Base-by-base conservation (phyloP, 2,797 vertebrate species). In the Channallabes apus region DNA sequence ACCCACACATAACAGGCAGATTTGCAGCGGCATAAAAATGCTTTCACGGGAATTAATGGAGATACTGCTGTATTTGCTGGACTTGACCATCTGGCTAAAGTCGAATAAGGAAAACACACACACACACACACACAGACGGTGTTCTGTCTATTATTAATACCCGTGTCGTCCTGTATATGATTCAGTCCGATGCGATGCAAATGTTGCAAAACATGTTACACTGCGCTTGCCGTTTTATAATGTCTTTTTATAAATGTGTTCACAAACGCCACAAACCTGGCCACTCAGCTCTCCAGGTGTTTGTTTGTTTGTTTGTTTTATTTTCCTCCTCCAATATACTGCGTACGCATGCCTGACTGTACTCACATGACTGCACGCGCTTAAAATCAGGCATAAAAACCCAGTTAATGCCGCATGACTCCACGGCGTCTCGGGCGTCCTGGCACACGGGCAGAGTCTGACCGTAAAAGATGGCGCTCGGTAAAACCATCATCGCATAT, bases 401-500 rank as follows among this genome's bases (percentile, higher is more conserved):
- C 85, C 82, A 84, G 35, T 97, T 96, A 96, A 93, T 93, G 94
- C 92, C 94, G 93, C 88, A 89, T 89, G 94, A 94, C 95, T 95
- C 93, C 94, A 91, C 93, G 83, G 92, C 92, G 95, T 95, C 94
- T 94, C 91, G 93, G 91, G 93, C 92, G 91, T 91, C 94, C 93
- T 94, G 92, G 94, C 95, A 94, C 95, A 96, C 93, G 94, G 94
- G 95, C 96, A 93, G 85, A 68, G 80, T 91, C 91, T 93, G 90
- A 92, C 94, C 96, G 95, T 93, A 92, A 97, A 97, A 94, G 93
- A 98, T 97, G 96, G 96, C 95, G 95, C 95, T 95, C 96, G 96
- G 96, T 97, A 98, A 98, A 99, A 96, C 97, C 96, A 97, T 98
- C 97, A 97, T 97, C 95, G 96, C 97, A 96, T 97, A 97, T 99